Conservation (phyloP, 1,140 invertebrate genomes). For the Stegodyphus dumicola region DNA sequence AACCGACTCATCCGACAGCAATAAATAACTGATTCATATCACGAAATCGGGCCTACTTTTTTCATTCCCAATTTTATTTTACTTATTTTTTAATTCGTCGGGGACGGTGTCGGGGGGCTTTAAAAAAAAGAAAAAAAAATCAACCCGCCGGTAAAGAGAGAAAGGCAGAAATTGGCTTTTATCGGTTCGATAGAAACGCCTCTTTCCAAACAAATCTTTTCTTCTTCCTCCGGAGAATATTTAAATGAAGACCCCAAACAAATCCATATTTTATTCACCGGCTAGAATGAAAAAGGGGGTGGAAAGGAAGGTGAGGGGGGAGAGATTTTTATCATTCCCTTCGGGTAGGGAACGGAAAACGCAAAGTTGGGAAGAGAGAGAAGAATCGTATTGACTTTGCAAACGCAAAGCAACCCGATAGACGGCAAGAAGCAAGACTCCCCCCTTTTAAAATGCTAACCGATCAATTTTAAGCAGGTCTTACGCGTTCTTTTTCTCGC, state of each 20-base stretch:
- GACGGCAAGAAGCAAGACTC: conserved; percentile 6
- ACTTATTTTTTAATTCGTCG: too few relatives aligned
- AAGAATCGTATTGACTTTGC: conserved; percentile 27
- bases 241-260: conserved; percentile 45
- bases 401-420: conserved; percentile 17
- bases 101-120: too few relatives aligned
- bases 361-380: not conserved
- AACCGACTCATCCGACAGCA: too few relatives aligned
- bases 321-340: conserved; percentile 31
- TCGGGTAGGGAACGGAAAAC: conserved; percentile 25
- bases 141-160: not conserved
- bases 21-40: too few relatives aligned
- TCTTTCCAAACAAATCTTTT: conserved; percentile 35
- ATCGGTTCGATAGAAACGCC: conserved; percentile 26
- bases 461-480: conserved; percentile 44
- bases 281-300: conserved; percentile 7
- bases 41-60: too few relatives aligned
- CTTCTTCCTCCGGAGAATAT: conserved; percentile 18
- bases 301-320: not conserved
- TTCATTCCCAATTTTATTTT: too few relatives aligned
- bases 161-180: conserved; percentile 38
- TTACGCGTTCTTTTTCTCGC: not conserved
- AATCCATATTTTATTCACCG: conserved; percentile 53
- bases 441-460: conserved; percentile 19
- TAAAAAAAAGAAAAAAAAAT: not conserved